Base-by-base conservation (phyloP, 2,113 vertebrate genomes). In the Pangasianodon gigas region DNA sequence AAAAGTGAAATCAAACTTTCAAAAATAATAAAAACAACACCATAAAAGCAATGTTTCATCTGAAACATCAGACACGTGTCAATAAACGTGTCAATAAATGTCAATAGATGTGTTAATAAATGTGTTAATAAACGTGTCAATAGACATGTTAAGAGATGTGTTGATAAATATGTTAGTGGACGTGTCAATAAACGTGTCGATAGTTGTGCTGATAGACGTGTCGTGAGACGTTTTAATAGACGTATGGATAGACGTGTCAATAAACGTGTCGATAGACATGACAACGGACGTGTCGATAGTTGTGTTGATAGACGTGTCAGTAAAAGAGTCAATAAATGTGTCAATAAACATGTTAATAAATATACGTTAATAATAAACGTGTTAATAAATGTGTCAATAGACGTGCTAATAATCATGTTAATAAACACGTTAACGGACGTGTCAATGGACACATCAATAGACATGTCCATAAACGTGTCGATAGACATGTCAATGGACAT, bases 1-100 rank as follows among this genome's bases (percentile, higher is more conserved):
- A 44, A 56, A 84, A 26, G 69, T 84, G 89, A 84, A 88, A 80
- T 77, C 67, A 44, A 67, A 84, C 54, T 85, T 80, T 67, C 29
- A 87, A 83, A 83, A 67, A 79, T 2, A 79, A 62, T 4, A 65
- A 11, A 32, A 65, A 24, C 1, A 54, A 5, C 46, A 51, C 3
- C 8, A 26, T 77, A 24, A 37, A 75, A 54, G n/a, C 2, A 0
- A 41, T 2, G 21, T 84, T 44, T 84, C 24, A 21, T 21, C n/a
- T 10, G 10, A 26, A 24, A 56, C 82, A 60, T 82, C 79, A 82
- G 52, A 84, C n/a, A 84, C 7, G 16, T 7, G 14, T 75, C 71
- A 44, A 3, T 9, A 24, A 3, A 18, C 14, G 67, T 7, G 14
- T 37, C 14, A 41, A n/a, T n/a, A n/a, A 29, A 54, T 32, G 29